Evolutionary conservation across 2,797 vertebrate genomes (phyloP), one percentile per base, ranked within the genome.

Genomic region (Chelon auratus): DNA sequence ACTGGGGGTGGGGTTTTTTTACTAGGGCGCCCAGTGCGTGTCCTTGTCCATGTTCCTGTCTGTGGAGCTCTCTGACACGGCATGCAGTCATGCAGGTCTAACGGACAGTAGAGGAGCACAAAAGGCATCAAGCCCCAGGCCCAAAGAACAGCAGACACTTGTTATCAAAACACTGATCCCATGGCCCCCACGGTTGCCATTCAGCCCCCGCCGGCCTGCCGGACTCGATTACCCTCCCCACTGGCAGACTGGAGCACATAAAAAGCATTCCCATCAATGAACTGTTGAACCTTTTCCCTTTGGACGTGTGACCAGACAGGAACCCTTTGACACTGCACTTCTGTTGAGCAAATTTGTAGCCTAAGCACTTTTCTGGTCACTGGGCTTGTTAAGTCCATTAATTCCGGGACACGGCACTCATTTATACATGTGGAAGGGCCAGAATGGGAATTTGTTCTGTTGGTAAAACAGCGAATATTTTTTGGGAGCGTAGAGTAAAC

Each of bases 391-490:
- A 94, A 94, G 91, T 90, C 92, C 88, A 93, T 95, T 95, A 94
- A 93, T 95, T 95, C 94, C 93, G 72, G 90, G 89, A 94, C 92
- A 92, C 56, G 77, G 93, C 87, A 75, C 93, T 91, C 93, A 93
- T 95, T 95, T 93, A 93, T 90, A 86, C 76, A 88, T 78, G 89
- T 85, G 87, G 87, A 91, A 86, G 91, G 90, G 83, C 86, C 87
- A 93, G 91, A 94, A 92, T 90, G 91, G 92, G 92, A 95, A 93
- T 95, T 93, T 93, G 90, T 92, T 93, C 92, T 93, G 94, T 94
- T 95, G 90, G 92, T 94, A 93, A 94, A 95, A 94, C 93, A 91
- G 77, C 13, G 90, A 94, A 95, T 94, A 95, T 94, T 94, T 93
- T 90, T 92, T 86, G 85, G 85, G 89, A 61, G 76, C 64, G 39